phyloP scores from a whole-genome alignment of 2,888 invertebrate species.

The Dilophus febrilis region DNA sequence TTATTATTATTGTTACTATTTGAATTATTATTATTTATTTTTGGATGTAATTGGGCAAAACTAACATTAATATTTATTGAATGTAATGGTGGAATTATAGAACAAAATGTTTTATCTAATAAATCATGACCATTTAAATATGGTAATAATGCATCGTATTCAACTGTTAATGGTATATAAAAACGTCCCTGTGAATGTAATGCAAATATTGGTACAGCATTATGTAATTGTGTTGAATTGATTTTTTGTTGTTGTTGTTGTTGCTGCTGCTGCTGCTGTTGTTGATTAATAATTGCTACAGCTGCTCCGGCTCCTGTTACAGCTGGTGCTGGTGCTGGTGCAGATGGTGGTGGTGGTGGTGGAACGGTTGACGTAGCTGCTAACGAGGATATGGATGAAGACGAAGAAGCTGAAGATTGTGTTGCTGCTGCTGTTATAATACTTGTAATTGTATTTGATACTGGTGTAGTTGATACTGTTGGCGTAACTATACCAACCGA shows the following conservation, averaged over 20 bases:
- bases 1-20: too few species aligned
- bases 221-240: conserved; percentile 9
- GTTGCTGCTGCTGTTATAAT: too few species aligned
- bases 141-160: conserved; percentile 52
- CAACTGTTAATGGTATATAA: conserved; percentile 74
- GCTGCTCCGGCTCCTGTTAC: background rate
- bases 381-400: too few species aligned
- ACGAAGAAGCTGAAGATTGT: too few species aligned
- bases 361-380: too few species aligned
- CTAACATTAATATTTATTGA: conserved; percentile 84
- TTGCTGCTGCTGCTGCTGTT: conserved; percentile 1
- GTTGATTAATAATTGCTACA: background rate
- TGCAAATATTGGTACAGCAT: conserved; percentile 73
- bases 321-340: background rate
- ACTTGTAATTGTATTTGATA: too few species aligned
- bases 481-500: too few species aligned
- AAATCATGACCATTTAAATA: conserved; percentile 44
- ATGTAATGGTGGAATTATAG: conserved; percentile 48
- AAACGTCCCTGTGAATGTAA: conserved; percentile 75
- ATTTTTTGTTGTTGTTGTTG: conserved; percentile 3
- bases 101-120: conserved; percentile 34
- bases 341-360: background rate
- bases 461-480: too few species aligned
- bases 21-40: too few species aligned
- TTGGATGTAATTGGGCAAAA: conserved; percentile 30